phyloP scores from a whole-genome alignment of 2,797 vertebrate genomes.

The Scomberomorus guttatus region DNA sequence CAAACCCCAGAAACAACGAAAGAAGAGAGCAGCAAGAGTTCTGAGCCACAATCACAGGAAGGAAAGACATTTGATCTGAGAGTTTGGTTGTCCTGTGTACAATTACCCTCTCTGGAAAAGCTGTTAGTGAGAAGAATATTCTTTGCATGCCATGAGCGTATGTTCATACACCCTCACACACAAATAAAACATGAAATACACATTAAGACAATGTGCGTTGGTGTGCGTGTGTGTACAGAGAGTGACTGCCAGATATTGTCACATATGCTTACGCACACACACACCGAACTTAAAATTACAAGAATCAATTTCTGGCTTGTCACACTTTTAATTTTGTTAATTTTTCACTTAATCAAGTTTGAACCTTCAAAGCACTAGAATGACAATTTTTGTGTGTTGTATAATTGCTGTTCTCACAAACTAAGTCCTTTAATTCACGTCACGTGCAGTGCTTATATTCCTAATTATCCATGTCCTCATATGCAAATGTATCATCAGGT shows the following conservation, averaged over 20 bases:
- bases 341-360: conserved; percentile 1
- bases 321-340: conserved; percentile 12
- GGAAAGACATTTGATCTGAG: conserved; percentile 42
- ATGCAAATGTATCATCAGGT: not conserved
- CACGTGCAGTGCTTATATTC: conserved; percentile 3
- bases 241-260: not conserved
- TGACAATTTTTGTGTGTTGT: not conserved
- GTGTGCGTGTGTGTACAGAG: not conserved
- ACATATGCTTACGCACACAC: not conserved
- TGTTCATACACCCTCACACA: not conserved
- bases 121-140: not conserved
- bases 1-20: conserved; percentile 28
- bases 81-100: conserved; percentile 25
- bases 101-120: conserved; percentile 18
- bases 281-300: not conserved
- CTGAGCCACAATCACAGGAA: conserved; percentile 25
- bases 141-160: not conserved
- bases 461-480: conserved; percentile 9
- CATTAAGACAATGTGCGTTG: not conserved
- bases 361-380: not conserved
- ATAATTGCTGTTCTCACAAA: not conserved
- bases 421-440: conserved; percentile 6
- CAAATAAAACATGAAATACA: conserved; percentile 11
- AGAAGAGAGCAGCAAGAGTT: conserved; percentile 24
- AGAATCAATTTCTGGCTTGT: not conserved